Evolutionary conservation across 2,888 invertebrate species (phyloP).

Genomic region (Pollenia labialis): DNA sequence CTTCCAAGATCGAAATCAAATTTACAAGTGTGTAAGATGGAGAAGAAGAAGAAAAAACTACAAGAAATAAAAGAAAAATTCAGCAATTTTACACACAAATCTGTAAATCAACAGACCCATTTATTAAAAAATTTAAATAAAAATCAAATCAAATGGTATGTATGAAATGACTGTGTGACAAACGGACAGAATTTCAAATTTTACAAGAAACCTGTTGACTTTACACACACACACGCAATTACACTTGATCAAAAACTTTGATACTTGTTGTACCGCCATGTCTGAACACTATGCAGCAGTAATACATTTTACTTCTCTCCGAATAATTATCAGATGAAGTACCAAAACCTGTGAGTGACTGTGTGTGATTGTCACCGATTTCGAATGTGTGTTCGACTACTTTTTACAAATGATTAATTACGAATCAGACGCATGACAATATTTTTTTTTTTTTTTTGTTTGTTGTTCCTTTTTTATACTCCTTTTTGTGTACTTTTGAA

Average conservation of each 20-base stretch:
- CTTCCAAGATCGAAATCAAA: conserved; percentile 58
- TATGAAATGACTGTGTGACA: conserved; percentile 14
- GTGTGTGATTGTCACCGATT: conserved; percentile 30
- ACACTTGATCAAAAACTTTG: conserved; percentile 19
- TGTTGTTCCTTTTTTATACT: conserved; percentile 17
- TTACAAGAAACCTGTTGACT: conserved; percentile 63
- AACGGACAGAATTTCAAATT: conserved; percentile 20
- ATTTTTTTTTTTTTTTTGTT: conserved; percentile 59
- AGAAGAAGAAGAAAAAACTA: background rate
- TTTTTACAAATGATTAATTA: conserved; percentile 75
- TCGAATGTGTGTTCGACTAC: conserved; percentile 32
- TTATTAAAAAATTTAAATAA: conserved; percentile 46
- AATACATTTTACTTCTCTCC: conserved; percentile 45
- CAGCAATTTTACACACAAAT: conserved; percentile 62
- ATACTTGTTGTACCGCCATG: background rate
- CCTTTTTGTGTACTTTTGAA: conserved; percentile 1
- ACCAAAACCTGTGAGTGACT: conserved; percentile 20
- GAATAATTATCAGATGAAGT: conserved; percentile 67
- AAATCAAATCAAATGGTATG: conserved; percentile 37
- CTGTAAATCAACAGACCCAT: conserved; percentile 65
- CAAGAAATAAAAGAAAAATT: no score
- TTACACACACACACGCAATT: background rate
- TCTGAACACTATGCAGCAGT: conserved; percentile 46
- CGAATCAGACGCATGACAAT: conserved; percentile 75
- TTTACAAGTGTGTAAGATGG: conserved; percentile 58